Conservation (phyloP, 2,888 invertebrate species). For the Gortyna flavago region DNA sequence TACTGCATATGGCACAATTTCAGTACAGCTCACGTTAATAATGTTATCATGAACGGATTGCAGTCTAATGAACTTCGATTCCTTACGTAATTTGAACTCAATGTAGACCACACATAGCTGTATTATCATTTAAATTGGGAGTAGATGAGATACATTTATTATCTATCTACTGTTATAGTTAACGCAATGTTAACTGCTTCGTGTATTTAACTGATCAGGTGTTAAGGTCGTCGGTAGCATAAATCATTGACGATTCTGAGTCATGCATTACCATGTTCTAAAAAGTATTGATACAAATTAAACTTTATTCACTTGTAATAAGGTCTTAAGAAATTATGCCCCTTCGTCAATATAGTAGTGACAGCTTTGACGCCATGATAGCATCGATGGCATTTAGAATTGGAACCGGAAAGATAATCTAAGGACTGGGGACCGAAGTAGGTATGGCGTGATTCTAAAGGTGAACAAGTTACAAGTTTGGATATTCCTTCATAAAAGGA, state of each 20-base stretch:
- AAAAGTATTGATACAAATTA: background rate
- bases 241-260: slow-evolving; percentile 38
- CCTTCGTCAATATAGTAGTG: slow-evolving; percentile 19
- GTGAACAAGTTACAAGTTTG: slow-evolving; percentile 71
- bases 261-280: slow-evolving; percentile 15
- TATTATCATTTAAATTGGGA: slow-evolving; percentile 58
- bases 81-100: slow-evolving; percentile 22
- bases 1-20: slow-evolving; percentile 1
- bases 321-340: slow-evolving; percentile 4
- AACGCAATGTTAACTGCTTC: slow-evolving; percentile 49
- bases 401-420: slow-evolving; percentile 67
- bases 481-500: slow-evolving; percentile 61
- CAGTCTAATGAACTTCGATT: slow-evolving; percentile 39
- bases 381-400: slow-evolving; percentile 69
- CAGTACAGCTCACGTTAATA: slow-evolving; percentile 11
- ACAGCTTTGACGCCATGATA: slow-evolving; percentile 57
- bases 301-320: slow-evolving; percentile 32
- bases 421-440: slow-evolving; percentile 37
- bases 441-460: slow-evolving; percentile 72
- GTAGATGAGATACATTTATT: slow-evolving; percentile 27
- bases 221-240: slow-evolving; percentile 56
- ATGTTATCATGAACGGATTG: slow-evolving; percentile 34
- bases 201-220: slow-evolving; percentile 48
- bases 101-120: background rate
- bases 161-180: slow-evolving; percentile 14